Percentiles rank a stretch among this genome's conserved stretches.
These are phyloP conservation scores for Emys orbicularis DNA, from an alignment of 2,797 vertebrate species.

Conservation along the genomic window DNA sequence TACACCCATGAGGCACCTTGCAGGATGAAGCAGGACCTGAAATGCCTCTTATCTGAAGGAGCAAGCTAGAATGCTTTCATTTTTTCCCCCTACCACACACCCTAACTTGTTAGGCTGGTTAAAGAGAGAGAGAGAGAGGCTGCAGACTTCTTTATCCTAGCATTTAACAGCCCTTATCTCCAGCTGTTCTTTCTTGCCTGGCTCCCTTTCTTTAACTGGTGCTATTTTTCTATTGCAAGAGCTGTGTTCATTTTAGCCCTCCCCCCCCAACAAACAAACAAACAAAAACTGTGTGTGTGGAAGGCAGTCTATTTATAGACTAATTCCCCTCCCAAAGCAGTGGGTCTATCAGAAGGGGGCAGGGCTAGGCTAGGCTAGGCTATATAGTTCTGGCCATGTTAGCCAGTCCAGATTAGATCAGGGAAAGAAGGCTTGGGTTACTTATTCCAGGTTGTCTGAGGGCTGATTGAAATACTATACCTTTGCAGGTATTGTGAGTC, in stretches of 20 bases:
- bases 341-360: background rate
- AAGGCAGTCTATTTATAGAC: background rate
- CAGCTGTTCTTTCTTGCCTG: background rate
- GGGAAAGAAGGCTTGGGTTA: background rate
- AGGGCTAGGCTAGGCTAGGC: too few species aligned
- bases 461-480: background rate
- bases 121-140: background rate
- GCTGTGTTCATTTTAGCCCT: background rate
- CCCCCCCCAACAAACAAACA: too few species aligned
- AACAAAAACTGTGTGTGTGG: background rate
- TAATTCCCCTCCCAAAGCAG: background rate
- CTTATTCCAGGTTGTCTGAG: background rate
- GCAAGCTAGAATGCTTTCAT: background rate
- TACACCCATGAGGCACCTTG: background rate
- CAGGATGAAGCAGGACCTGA: background rate
- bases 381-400: background rate
- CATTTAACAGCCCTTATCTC: background rate
- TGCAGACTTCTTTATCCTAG: background rate
- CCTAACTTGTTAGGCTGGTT: background rate
- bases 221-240: background rate
- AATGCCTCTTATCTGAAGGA: background rate
- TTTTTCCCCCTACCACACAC: background rate
- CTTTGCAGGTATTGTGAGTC: background rate
- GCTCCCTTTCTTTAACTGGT: background rate
- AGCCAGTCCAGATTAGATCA: background rate